Base-by-base conservation (phyloP, 2,888 invertebrate species). In the Dolichomitus sp. region DNA sequence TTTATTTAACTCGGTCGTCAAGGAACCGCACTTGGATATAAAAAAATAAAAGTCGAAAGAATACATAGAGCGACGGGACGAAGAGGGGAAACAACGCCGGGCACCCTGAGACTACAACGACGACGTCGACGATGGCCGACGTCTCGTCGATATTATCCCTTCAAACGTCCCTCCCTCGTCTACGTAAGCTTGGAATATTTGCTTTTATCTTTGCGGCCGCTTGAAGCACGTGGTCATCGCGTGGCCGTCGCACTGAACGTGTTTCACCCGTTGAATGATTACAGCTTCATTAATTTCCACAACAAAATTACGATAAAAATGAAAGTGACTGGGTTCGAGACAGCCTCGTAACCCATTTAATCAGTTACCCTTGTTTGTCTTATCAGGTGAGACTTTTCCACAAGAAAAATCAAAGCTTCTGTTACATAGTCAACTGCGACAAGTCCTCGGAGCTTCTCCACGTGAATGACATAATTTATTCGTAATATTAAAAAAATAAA, bases 21-120 rank as follows among this genome's bases (percentile, higher is more conserved):
- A 89, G 92, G 89, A 90, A 91, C 90, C 91, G 90, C 91, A 92
- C 91, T 92, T 91, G 91, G 88, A 91, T 92, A 91, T 90, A 63
- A 45, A 78, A 80, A 76, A 61, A 17, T 23, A n/a, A 11, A 57
- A 57, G 27, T 45, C 40, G 74, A 69, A 17, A 63, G 40, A 72
- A 57, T 30, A 23, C 23, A 23, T 23, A 72, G 12, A 52, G 33
- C 12, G 17, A 14, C 12, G n/a, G 7, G 23, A 9, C 37, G 37
- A 9, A 37, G 27, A 63, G 33, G 57, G 19, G 57, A n/a, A 14
- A n/a, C 37, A 19, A 59, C 59, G 45, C 33, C 37, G 42, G 30
- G 17, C 4, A 14, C 59, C 23, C n/a, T 9, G 7, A 6, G 40
- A 33, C 63, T 23, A 69, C 19, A n/a, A 40, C 57, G 42, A 79